Conservation (phyloP, 2,888 invertebrate genomes). For the Ormyrus labotus region DNA sequence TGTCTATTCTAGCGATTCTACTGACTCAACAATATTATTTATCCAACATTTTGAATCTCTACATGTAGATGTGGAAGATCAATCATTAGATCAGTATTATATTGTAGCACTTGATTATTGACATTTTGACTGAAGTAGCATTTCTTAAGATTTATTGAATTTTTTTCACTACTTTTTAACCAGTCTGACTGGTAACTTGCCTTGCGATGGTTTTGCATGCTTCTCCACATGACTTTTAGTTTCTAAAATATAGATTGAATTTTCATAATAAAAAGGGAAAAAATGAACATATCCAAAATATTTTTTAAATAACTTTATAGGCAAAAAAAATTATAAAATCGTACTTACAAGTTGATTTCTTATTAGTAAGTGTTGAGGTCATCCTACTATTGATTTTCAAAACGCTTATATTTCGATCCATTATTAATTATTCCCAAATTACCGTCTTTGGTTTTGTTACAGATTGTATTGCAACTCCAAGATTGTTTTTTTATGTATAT, state of each 20-base stretch:
- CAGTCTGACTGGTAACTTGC: constrained; percentile 34
- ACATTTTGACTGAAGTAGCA: background rate
- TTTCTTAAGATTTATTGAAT: constrained; percentile 1
- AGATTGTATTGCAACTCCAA: no score
- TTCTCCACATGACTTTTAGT: constrained; percentile 20
- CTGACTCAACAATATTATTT: constrained; percentile 13
- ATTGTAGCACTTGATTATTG: background rate
- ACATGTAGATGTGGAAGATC: background rate
- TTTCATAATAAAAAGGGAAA: background rate
- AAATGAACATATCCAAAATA: background rate
- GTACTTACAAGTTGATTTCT: constrained; percentile 6
- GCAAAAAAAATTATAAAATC: background rate
- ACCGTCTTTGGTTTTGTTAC: no score
- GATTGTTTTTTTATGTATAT: no score
- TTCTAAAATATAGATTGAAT: background rate
- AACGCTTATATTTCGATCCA: no score
- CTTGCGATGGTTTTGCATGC: constrained; percentile 40
- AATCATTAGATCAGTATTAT: background rate
- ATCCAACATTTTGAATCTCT: constrained; percentile 32
- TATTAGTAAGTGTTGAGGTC: background rate
- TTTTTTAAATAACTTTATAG: background rate
- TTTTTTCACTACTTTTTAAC: constrained; percentile 1
- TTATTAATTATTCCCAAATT: no score
- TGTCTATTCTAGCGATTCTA: constrained; percentile 35
- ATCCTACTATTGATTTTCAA: background rate